Evolutionary conservation across 2,797 vertebrate genomes (phyloP), one percentile per base, ranked within the genome.

Genomic region (Tenualosa thibaudeaui): DNA sequence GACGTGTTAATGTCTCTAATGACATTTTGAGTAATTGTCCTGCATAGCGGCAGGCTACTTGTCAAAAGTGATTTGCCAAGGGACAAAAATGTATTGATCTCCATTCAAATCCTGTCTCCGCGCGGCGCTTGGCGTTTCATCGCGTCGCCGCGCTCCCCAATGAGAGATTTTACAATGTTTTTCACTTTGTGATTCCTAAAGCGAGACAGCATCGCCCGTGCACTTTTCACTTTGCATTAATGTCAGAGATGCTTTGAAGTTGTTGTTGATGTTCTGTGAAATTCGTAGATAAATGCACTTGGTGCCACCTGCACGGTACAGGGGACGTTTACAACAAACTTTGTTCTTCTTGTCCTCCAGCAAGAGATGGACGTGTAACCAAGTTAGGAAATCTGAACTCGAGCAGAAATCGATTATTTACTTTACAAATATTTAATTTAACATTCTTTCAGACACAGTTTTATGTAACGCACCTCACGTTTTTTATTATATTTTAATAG

Each of bases 51-150:
- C 87, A 89, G 40, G 92, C 92, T 92, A 93, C 94, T 94, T 93
- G 95, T 95, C 94, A 94, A 91, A 94, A 96, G 92, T 93, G 87
- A 91, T 96, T 95, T 94, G 92, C 93, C 92, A 92, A 54, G 78
- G 90, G 91, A 94, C 91, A 87, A 92, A 92, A 90, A 86, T 85
- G 82, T 94, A 95, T 96, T 91, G 93, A 95, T 96, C 94, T 91
- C 86, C 84, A 92, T 94, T 95, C 93, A 90, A 87, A 82, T 86
- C 85, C 91, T 90, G 94, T 93, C 93, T 92, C 89, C 89, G 91
- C 85, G 89, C 84, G 51, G 89, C 86, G 83, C 65, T 22, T 88
- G 89, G 88, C 82, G 83, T 92, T 92, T 93, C 92, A 90, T 90
- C 85, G 5, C 90, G 62, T 94, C 89, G 3, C 86, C 88, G 81